phyloP scores from a whole-genome alignment of 2,888 invertebrate species.

The Cantharis nigra region DNA sequence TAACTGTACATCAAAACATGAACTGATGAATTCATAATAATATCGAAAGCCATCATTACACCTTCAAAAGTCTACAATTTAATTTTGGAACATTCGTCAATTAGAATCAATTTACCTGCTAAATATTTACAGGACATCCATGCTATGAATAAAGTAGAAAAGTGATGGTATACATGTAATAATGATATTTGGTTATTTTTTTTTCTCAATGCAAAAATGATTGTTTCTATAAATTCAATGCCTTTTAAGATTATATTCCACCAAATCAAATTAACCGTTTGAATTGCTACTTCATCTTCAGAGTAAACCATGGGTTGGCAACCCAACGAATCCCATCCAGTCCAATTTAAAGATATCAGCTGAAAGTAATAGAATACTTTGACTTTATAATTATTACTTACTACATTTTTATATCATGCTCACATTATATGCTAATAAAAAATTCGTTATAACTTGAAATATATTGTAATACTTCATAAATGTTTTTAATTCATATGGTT shows the following conservation, averaged over 20 bases:
- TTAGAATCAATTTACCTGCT: conserved; percentile 12
- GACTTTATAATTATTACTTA: no score
- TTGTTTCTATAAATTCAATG: conserved; percentile 68
- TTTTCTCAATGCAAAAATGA: conserved; percentile 70
- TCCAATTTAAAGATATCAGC: conserved; percentile 45
- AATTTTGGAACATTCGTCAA: not conserved
- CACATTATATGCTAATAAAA: no score
- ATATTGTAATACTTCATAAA: no score
- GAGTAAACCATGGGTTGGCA: conserved; percentile 77
- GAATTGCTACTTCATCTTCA: conserved; percentile 61
- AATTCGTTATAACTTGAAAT: no score
- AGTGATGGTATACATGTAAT: conserved; percentile 72
- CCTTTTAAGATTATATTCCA: conserved; percentile 68
- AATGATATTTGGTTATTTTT: conserved; percentile 69
- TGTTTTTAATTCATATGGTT: no score
- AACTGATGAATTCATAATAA: conserved; percentile 68
- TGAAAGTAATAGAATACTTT: no score
- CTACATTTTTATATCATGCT: no score
- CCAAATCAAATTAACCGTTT: conserved; percentile 60
- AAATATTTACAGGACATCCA: conserved; percentile 51
- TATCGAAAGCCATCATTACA: conserved; percentile 64
- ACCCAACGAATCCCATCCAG: conserved; percentile 63
- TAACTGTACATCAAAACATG: conserved; percentile 81
- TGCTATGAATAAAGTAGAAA: conserved; percentile 60
- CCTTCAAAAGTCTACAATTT: conserved; percentile 57